A percentile compares a stretch with the other conserved stretches of the same genome.
These are phyloP conservation scores for Epinephelus fuscoguttatus DNA, from an alignment of 2,113 vertebrate species.

Conservation along the genomic window DNA sequence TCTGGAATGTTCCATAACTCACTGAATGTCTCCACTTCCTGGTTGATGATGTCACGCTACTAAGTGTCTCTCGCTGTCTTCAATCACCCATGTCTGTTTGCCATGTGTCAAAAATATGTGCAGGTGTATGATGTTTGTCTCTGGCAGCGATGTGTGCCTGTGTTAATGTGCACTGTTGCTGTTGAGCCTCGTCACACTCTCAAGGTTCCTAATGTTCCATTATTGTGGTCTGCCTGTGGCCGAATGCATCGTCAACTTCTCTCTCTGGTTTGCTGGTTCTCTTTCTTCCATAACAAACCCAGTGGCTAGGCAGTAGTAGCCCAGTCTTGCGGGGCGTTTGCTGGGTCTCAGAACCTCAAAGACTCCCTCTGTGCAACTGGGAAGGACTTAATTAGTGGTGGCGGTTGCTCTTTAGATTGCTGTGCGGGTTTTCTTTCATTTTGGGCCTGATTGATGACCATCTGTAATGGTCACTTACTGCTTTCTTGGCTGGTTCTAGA, in stretches of 20 bases:
- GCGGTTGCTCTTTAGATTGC: constrained; percentile 6
- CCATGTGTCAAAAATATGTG: constrained; percentile 54
- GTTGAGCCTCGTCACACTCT: constrained; percentile 38
- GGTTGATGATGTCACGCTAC: constrained; percentile 76
- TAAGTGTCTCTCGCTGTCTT: constrained; percentile 71
- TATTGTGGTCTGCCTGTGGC: constrained; percentile 69
- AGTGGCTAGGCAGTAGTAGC: neutral
- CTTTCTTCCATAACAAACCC: constrained; percentile 57
- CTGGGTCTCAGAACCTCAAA: constrained; percentile 19
- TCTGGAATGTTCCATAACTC: constrained; percentile 79
- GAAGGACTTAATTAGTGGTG: constrained; percentile 35
- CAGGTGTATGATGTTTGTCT: constrained; percentile 68
- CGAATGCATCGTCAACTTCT: constrained; percentile 72
- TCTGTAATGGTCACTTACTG: constrained; percentile 1
- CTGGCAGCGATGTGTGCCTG: constrained; percentile 29
- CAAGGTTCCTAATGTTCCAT: constrained; percentile 55
- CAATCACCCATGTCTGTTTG: constrained; percentile 69
- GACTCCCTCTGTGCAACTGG: constrained; percentile 1
- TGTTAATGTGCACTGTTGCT: constrained; percentile 52
- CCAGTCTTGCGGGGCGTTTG: neutral
- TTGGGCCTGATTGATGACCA: neutral
- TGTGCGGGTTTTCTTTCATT: constrained; percentile 5
- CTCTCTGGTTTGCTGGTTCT: constrained; percentile 62
- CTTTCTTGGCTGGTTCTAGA: constrained; percentile 14
- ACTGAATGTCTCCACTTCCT: constrained; percentile 72